Evolutionary conservation across 2,888 invertebrate species (phyloP).

Genomic region (Himalopsyche tibetana): DNA sequence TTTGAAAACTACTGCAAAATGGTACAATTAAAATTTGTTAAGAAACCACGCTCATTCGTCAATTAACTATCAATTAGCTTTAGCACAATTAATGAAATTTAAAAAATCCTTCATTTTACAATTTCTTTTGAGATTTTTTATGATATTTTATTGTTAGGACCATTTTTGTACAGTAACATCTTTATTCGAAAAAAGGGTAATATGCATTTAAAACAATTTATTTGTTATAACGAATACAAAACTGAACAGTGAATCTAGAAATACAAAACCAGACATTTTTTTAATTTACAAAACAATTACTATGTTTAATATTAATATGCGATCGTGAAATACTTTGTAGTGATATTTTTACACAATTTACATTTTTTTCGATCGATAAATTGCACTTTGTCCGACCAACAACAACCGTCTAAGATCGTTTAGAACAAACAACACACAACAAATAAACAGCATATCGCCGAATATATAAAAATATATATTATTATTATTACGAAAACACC

Average conservation of each 20-base stretch:
- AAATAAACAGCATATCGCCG: slow-evolving; percentile 38
- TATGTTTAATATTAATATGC: neutral
- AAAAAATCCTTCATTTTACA: no score
- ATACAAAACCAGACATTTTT: neutral
- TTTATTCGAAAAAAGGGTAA: no score
- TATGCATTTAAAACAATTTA: no score
- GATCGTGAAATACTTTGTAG: slow-evolving; percentile 31
- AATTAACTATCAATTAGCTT: no score
- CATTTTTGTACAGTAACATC: no score
- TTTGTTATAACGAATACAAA: neutral
- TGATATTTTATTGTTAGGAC: no score
- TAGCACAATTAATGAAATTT: no score
- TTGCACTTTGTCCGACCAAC: slow-evolving; percentile 63
- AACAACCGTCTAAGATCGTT: slow-evolving; percentile 48
- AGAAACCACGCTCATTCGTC: no score
- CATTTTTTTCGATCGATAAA: slow-evolving; percentile 57
- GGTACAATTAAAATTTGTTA: no score
- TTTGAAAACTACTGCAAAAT: no score
- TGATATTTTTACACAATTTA: slow-evolving; percentile 59
- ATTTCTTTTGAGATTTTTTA: no score
- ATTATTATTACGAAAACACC: slow-evolving; percentile 53
- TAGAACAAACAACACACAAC: slow-evolving; percentile 53
- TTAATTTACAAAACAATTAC: slow-evolving; percentile 12
- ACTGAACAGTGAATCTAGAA: slow-evolving; percentile 21
- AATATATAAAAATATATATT: slow-evolving; percentile 55